Evolutionary conservation across 2,113 vertebrate genomes (phyloP), one percentile per base, ranked within the genome.

Genomic region (Sylvia atricapilla): DNA sequence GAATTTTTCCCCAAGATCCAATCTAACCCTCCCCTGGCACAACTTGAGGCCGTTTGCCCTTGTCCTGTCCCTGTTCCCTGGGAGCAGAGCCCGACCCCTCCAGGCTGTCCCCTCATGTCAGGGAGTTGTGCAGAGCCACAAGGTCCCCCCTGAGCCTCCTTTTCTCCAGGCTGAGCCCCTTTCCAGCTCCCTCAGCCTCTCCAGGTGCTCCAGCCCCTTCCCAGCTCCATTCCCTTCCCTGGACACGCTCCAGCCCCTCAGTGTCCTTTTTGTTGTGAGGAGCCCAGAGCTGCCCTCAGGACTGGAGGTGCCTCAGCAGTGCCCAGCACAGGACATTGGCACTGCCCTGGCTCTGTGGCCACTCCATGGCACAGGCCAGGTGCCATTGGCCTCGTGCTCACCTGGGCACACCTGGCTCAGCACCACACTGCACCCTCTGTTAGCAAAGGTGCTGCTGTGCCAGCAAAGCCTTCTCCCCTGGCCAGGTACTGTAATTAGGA

Each of bases 41-140:
- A 60, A 0, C 15, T 18, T 69, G 37, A 20, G 33, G 64, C 3
- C 0, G 0, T 69, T 62, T 1, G 28, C 5, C 1, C 63, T 37
- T 1, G 0, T 27, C 39, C 63, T 46, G 37, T 68, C 84, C 53
- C 27, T 28, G n/a, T 39, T 78, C 23, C 47, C 64, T 39, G 63
- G 35, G 23, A 69, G 33, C 73, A 69, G 8, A 69, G 55, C 55
- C 53, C 0, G 0, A 41, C 3, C 13, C 16, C 39, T 19, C 24
- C 6, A 0, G 0, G 20, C 31, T 56, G 25, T 3, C 17, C 41
- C 50, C 50, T 64, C 50, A 67, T 66, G 58, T 35, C 76, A 73
- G 67, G 58, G 76, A 43, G 24, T 9, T 80, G 76, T 55, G 52
- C 49, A 68, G 63, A 64, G 58, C 35, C 31, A 56, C 0, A 37